Evolutionary conservation across 1,140 invertebrate species (phyloP).

Genomic region (Eulimnadia texana): DNA sequence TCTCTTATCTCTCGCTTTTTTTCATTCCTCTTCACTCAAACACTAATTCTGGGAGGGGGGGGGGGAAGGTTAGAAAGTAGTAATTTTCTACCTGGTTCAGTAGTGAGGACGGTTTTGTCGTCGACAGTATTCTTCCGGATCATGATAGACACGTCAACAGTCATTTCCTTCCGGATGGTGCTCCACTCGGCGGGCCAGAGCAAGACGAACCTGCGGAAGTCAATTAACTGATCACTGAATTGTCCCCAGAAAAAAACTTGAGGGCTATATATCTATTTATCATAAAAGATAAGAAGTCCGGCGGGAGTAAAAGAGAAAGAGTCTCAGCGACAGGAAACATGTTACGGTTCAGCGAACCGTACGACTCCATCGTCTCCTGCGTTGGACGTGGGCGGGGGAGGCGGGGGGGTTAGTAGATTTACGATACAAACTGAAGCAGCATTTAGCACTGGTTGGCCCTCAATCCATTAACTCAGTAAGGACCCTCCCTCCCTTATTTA

Average conservation of each 20-base stretch:
- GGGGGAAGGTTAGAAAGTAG: no score
- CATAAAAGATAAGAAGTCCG: no score
- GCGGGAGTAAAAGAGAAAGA: no score
- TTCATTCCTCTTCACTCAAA: not conserved
- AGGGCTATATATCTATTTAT: no score
- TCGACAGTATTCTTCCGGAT: not conserved
- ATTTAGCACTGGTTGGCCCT: not conserved
- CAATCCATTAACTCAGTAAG: not conserved
- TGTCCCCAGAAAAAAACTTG: no score
- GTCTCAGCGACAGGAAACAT: not conserved
- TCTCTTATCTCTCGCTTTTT: not conserved
- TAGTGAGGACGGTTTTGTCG: not conserved
- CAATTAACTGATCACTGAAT: no score
- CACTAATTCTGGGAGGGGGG: no score
- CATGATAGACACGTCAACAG: not conserved
- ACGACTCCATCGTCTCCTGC: no score
- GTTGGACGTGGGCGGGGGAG: not conserved
- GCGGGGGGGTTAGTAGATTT: not conserved
- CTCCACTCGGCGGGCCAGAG: conserved; percentile 4
- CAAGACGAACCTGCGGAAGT: not conserved
- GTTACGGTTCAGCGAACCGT: not conserved
- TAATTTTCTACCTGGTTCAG: conserved; percentile 2
- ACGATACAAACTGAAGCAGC: not conserved
- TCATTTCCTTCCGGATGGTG: not conserved
- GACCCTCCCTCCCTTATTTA: not conserved